phyloP scores from a whole-genome alignment of 1,140 invertebrate genomes.

The Nautilus pompilius region DNA sequence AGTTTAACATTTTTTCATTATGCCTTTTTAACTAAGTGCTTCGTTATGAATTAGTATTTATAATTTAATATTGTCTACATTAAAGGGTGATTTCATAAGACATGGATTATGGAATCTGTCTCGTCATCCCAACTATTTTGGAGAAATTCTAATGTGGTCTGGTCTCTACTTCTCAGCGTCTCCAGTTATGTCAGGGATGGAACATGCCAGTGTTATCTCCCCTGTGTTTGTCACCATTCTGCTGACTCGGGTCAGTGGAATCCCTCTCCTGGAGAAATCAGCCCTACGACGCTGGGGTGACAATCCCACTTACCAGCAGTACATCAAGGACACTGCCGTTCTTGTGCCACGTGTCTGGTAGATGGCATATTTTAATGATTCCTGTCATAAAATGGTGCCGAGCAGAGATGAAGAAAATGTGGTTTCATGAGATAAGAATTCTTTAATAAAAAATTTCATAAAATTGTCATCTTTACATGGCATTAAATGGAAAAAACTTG shows the following conservation, averaged over 20 bases:
- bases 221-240: slow-evolving; percentile 45
- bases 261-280: slow-evolving; percentile 46
- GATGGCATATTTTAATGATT: slow-evolving; percentile 1
- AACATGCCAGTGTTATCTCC: slow-evolving; percentile 44
- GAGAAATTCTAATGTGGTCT: slow-evolving; percentile 91
- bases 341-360: slow-evolving; percentile 48
- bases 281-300: slow-evolving; percentile 43
- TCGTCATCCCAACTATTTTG: slow-evolving; percentile 92
- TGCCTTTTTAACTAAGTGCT: too few species aligned
- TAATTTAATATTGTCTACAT: slow-evolving; percentile 6
- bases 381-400: too few species aligned
- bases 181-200: slow-evolving; percentile 32
- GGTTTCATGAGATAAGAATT: too few species aligned
- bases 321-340: slow-evolving; percentile 42
- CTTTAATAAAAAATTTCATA: too few species aligned
- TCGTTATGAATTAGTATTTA: too few species aligned
- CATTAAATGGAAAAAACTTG: too few species aligned
- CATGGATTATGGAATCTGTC: slow-evolving; percentile 80
- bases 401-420: too few species aligned
- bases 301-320: slow-evolving; percentile 38
- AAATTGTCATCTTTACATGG: too few species aligned
- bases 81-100: slow-evolving; percentile 40
- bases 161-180: slow-evolving; percentile 71
- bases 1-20: too few species aligned
- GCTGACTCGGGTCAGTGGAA: slow-evolving; percentile 46